Base-by-base conservation (phyloP, 2,888 invertebrate genomes). In the Corbicula japonica region DNA sequence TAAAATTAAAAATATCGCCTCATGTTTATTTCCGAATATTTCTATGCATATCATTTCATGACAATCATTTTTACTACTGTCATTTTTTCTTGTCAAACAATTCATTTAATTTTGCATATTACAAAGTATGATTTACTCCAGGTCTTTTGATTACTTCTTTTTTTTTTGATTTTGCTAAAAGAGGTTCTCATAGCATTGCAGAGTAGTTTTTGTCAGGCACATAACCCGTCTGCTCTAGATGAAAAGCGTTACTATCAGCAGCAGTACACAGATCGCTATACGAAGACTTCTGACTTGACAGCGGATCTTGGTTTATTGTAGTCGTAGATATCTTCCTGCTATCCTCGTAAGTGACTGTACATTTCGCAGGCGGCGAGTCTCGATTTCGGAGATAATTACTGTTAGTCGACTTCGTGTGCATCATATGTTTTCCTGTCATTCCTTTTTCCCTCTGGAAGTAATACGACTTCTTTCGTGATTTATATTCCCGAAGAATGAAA, bases 231-330 rank as follows among this genome's bases (percentile, higher is more conserved):
- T 58, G 21, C 30, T 69, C 26, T 34, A 58, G 26, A 2, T 58
- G 58, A 15, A 58, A 34, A 6, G 41, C 32, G 30, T 56, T 44
- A 44, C 58, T 66, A 21, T 79, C 76, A 26, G 76, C 74, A 38
- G 79, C 83, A 1, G 65, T 66, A n/a, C n/a, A n/a, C 2, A 83
- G 44, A 54, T 79, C 79, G 52, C 76, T 79, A 30, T 15, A 66
- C 0, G 79, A 73, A 2, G 73, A 76, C 23, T 56, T 66, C 23
- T 71, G n/a, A n/a, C n/a, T 70, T 15, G 75, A 75, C n/a, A 52
- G 18, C 1, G 38, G 71, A 21, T 73, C 58, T 10, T 62, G 28
- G 41, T 75, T 70, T 1, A 71, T 54, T 18, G 66, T 69, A 15
- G 62, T 56, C 2, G 70, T 63, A 26, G 73, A 70, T 5, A 48